phyloP scores from a whole-genome alignment of 2,888 invertebrate genomes.

The Eurytoma californica region DNA sequence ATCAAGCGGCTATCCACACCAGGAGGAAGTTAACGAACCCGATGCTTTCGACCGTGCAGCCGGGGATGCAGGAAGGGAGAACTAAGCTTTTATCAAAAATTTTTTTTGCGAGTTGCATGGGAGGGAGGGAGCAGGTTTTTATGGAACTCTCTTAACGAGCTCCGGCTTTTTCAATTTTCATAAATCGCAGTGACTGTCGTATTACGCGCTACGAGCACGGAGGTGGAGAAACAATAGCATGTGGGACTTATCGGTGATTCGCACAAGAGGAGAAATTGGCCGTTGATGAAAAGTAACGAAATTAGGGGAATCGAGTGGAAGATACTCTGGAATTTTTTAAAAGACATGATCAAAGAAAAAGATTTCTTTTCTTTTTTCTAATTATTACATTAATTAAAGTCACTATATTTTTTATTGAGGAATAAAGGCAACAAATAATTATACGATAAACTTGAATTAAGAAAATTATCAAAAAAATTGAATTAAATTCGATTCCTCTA shows the following conservation, averaged over 20 bases:
- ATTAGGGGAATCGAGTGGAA: too few relatives aligned
- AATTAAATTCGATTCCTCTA: too few relatives aligned
- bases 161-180: slow-evolving; percentile 13
- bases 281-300: too few relatives aligned
- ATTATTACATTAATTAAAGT: too few relatives aligned
- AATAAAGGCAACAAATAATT: too few relatives aligned
- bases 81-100: slow-evolving; percentile 27
- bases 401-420: too few relatives aligned
- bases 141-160: neutral
- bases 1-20: neutral
- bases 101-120: neutral
- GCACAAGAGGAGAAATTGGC: too few relatives aligned
- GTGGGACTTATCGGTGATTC: neutral
- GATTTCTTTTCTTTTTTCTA: too few relatives aligned
- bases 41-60: slow-evolving; percentile 4
- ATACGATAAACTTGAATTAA: too few relatives aligned
- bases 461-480: too few relatives aligned
- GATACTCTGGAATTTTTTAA: too few relatives aligned
- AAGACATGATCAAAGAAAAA: too few relatives aligned
- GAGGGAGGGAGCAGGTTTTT: neutral
- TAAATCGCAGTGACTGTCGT: slow-evolving; percentile 17
- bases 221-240: neutral
- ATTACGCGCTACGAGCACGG: neutral
- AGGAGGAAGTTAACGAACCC: slow-evolving; percentile 24
- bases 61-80: neutral